These are phyloP conservation scores for Drosophila yakuba DNA, from an alignment of 1,140 invertebrate genomes.

Conservation along the genomic window DNA sequence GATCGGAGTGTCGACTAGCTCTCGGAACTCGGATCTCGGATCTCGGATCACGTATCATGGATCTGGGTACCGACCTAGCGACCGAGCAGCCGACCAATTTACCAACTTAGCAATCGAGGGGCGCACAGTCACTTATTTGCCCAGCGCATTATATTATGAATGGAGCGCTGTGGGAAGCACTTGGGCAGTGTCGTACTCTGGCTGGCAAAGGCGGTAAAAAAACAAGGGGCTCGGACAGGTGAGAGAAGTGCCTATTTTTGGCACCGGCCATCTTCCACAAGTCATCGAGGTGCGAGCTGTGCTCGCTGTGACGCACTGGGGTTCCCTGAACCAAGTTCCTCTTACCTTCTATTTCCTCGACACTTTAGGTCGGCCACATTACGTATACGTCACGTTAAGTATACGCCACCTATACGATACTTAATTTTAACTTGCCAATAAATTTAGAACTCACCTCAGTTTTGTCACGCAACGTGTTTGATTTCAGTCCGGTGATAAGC, in stretches of 20 bases:
- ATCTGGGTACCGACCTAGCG: neutral
- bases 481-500: neutral
- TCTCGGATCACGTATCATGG: neutral
- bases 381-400: constrained; percentile 20
- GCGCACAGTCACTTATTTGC: constrained; percentile 39
- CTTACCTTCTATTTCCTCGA: neutral
- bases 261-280: constrained; percentile 34
- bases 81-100: too few relatives aligned
- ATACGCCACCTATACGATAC: neutral
- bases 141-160: constrained; percentile 45
- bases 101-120: neutral
- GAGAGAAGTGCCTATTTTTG: constrained; percentile 48
- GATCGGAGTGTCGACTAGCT: neutral
- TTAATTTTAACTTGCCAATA: too few relatives aligned
- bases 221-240: constrained; percentile 48
- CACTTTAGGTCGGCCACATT: neutral
- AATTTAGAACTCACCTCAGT: constrained; percentile 12
- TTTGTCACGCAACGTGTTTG: neutral
- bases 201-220: neutral
- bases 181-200: constrained; percentile 7
- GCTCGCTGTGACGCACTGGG: constrained; percentile 31
- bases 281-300: constrained; percentile 35
- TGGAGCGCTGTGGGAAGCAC: constrained; percentile 41
- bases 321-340: constrained; percentile 27
- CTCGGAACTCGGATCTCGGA: neutral